Evolutionary conservation across 2,113 vertebrate genomes (phyloP).

Genomic region (Caracal caracal): DNA sequence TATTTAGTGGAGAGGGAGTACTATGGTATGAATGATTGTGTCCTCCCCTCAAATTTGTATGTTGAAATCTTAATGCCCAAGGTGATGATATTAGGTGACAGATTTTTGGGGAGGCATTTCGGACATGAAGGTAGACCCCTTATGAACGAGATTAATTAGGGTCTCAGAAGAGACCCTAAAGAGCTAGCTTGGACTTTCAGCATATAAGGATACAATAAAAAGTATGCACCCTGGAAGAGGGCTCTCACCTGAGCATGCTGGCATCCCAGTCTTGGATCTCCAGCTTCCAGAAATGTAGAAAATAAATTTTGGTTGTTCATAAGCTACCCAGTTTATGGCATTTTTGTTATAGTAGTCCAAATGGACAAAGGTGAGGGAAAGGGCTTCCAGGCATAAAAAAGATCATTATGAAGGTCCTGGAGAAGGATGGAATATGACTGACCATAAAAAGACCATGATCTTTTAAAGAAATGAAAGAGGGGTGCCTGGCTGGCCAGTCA

Average conservation of each 20-base stretch:
- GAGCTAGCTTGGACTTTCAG: background rate
- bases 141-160: background rate
- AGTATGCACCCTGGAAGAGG: background rate
- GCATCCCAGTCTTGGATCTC: background rate
- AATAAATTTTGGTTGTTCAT: background rate
- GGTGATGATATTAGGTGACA: background rate
- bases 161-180: background rate
- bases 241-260: background rate
- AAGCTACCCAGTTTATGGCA: background rate
- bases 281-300: background rate
- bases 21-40: background rate
- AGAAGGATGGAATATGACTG: background rate
- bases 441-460: background rate
- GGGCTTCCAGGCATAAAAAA: background rate
- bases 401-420: background rate
- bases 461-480: constrained; percentile 42
- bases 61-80: background rate
- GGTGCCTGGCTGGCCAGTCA: background rate
- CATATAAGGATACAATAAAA: background rate
- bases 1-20: background rate
- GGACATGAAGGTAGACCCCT: background rate
- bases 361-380: background rate
- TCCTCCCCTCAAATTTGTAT: background rate
- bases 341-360: background rate
- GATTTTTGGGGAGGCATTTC: background rate